phyloP scores from a whole-genome alignment of 2,797 vertebrate species.

The Pempheris klunzingeri region DNA sequence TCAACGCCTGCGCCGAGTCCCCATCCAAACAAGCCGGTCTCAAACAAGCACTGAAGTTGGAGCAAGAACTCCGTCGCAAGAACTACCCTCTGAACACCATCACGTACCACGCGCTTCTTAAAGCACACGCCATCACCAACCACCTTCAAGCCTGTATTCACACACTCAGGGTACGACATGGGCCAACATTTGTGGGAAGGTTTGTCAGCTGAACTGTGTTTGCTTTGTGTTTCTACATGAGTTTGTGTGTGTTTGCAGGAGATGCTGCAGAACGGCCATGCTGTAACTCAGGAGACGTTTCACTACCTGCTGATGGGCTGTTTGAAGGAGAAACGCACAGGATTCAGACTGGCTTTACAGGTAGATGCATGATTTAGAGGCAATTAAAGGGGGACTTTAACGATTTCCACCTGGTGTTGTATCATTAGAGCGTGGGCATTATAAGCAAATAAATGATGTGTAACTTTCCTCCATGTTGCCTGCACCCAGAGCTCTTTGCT shows the following conservation, averaged over 20 bases:
- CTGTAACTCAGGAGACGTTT: slow-evolving; percentile 90
- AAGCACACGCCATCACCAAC: slow-evolving; percentile 88
- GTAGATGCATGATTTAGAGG: slow-evolving; percentile 67
- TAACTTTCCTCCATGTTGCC: too few relatives aligned
- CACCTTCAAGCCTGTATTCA: slow-evolving; percentile 90
- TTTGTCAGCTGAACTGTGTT: neutral
- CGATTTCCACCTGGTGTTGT: too few relatives aligned
- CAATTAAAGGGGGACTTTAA: too few relatives aligned
- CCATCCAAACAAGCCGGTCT: slow-evolving; percentile 89
- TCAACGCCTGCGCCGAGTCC: slow-evolving; percentile 94
- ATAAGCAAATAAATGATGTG: too few relatives aligned
- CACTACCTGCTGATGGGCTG: slow-evolving; percentile 94
- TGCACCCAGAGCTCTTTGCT: too few relatives aligned
- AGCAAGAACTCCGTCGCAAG: slow-evolving; percentile 88
- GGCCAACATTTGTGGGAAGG: neutral
- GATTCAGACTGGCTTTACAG: slow-evolving; percentile 92
- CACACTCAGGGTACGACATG: slow-evolving; percentile 86
- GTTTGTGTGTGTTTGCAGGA: slow-evolving; percentile 83
- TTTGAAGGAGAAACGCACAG: slow-evolving; percentile 88
- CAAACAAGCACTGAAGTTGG: slow-evolving; percentile 88
- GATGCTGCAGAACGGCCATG: slow-evolving; percentile 89
- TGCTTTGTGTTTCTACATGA: neutral
- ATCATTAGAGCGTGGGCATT: too few relatives aligned
- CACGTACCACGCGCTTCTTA: slow-evolving; percentile 93
- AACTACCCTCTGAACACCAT: slow-evolving; percentile 87